A percentile compares a stretch with the other conserved stretches of the same genome.
These are phyloP conservation scores for Catharus fuscescens DNA, from an alignment of 2,113 vertebrate genomes.

Conservation along the genomic window DNA sequence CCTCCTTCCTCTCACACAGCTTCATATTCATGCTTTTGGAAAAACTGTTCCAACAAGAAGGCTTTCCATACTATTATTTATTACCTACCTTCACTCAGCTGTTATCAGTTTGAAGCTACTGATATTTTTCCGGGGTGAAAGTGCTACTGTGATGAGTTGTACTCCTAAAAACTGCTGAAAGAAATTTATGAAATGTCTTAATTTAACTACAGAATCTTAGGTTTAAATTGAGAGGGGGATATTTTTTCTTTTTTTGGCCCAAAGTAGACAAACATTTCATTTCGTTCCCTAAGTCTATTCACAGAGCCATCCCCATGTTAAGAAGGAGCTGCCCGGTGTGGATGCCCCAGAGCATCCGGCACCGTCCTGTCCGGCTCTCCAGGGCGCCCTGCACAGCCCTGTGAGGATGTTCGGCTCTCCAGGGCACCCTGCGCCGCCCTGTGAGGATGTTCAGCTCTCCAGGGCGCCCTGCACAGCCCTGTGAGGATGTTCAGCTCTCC, in stretches of 20 bases:
- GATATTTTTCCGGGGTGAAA: neutral
- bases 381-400: too few relatives aligned
- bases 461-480: too few relatives aligned
- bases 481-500: too few relatives aligned
- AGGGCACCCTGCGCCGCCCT: too few relatives aligned
- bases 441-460: too few relatives aligned
- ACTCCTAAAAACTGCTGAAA: neutral
- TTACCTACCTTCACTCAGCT: neutral
- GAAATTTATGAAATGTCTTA: neutral
- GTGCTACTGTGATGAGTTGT: neutral
- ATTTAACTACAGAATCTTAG: neutral
- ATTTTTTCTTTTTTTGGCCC: neutral
- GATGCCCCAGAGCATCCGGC: too few relatives aligned
- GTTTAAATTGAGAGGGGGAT: neutral
- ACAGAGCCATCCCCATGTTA: neutral
- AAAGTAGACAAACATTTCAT: neutral
- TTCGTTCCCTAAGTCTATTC: neutral
- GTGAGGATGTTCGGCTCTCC: too few relatives aligned
- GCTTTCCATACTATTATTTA: constrained; percentile 33
- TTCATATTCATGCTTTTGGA: constrained; percentile 26
- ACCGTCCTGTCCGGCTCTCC: too few relatives aligned
- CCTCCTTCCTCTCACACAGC: neutral
- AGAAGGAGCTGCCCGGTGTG: neutral
- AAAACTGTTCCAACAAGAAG: constrained; percentile 38
- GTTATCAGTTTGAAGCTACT: neutral